Percentiles rank a stretch among this genome's conserved stretches.
These are phyloP conservation scores for Abscondita cerata DNA, from an alignment of 2,888 invertebrate genomes.

Conservation along the genomic window DNA sequence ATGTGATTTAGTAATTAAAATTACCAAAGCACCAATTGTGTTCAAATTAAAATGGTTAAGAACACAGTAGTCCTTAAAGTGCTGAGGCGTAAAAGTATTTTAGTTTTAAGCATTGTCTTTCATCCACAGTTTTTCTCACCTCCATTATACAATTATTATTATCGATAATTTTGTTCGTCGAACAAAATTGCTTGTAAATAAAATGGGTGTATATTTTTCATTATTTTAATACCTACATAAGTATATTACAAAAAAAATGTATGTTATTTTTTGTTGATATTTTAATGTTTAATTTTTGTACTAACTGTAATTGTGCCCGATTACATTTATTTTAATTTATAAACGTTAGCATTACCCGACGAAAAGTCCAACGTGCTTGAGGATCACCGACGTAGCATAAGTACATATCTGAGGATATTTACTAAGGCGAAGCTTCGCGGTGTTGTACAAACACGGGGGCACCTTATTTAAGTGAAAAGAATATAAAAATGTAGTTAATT, in stretches of 20 bases:
- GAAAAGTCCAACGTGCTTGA: no score
- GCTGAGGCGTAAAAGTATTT: conserved; percentile 36
- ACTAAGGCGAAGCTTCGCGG: no score
- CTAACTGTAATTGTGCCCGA: neutral
- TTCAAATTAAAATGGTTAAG: conserved; percentile 46
- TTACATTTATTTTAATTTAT: conserved; percentile 10
- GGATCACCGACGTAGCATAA: no score
- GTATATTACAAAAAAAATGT: neutral
- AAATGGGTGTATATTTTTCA: conserved; percentile 7
- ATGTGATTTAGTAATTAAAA: conserved; percentile 45
- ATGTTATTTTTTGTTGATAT: conserved; percentile 26
- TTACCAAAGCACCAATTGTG: conserved; percentile 59
- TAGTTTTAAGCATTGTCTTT: conserved; percentile 29
- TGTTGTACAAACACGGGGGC: no score
- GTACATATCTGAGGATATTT: no score
- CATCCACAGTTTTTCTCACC: conserved; percentile 21
- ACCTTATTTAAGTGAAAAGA: neutral
- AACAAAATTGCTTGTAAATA: conserved; percentile 8
- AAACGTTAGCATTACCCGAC: neutral
- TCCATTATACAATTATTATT: neutral
- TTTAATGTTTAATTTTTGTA: conserved; percentile 28
- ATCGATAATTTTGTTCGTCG: conserved; percentile 12
- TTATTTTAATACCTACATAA: neutral
- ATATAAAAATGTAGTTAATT: conserved; percentile 2
- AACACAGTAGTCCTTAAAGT: conserved; percentile 39